These are phyloP conservation scores for Vireo altiloquus DNA, from an alignment of 2,113 vertebrate genomes.

Conservation along the genomic window DNA sequence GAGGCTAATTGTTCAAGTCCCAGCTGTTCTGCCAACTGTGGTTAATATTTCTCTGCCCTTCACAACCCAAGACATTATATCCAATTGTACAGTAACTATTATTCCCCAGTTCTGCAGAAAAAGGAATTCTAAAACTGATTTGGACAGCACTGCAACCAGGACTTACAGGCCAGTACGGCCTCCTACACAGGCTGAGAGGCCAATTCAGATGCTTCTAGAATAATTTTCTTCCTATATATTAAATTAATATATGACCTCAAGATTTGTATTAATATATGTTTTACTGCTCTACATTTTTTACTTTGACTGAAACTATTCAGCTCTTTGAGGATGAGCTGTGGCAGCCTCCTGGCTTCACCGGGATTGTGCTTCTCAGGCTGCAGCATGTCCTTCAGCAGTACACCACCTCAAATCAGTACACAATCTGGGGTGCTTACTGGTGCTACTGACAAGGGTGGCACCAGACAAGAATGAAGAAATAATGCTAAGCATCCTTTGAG, in stretches of 20 bases:
- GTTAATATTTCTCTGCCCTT: constrained; percentile 55
- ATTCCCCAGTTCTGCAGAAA: background rate
- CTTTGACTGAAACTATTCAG: background rate
- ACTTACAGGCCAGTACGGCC: background rate
- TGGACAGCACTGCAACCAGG: background rate
- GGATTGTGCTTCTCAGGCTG: background rate
- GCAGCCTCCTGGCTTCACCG: background rate
- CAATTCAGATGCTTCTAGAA: background rate
- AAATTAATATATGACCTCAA: background rate
- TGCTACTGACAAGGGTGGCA: background rate
- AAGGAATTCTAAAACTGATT: background rate
- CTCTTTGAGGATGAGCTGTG: background rate
- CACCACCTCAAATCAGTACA: background rate
- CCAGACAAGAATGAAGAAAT: background rate
- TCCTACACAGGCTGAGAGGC: background rate
- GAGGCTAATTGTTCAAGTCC: constrained; percentile 59
- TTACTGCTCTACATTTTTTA: background rate
- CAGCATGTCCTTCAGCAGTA: accelerated
- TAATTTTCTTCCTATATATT: background rate
- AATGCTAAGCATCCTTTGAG: background rate
- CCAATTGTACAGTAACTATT: background rate
- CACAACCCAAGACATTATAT: constrained; percentile 25
- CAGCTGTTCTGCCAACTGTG: constrained; percentile 62
- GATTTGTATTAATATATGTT: background rate
- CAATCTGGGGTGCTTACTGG: background rate